These are phyloP conservation scores for Sussaba pulchella DNA, from an alignment of 2,888 invertebrate genomes.

Conservation along the genomic window DNA sequence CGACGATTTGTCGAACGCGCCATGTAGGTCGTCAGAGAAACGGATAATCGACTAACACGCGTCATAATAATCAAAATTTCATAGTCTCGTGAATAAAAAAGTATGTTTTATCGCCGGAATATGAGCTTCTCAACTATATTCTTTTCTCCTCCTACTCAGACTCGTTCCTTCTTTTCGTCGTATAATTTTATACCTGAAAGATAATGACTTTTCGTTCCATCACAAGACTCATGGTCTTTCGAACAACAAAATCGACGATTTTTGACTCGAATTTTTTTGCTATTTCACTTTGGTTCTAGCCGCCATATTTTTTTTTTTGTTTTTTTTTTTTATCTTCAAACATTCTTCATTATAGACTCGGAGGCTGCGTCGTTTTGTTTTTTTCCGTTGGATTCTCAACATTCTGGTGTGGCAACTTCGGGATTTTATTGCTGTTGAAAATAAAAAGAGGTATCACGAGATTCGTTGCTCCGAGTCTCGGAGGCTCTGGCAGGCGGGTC, in stretches of 20 bases:
- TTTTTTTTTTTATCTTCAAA: no score
- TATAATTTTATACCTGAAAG: slow-evolving; percentile 42
- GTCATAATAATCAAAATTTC: slow-evolving; percentile 56
- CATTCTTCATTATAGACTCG: neutral
- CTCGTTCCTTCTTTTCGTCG: neutral
- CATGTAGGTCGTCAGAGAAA: slow-evolving; percentile 23
- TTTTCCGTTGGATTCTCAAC: neutral
- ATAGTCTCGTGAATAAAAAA: slow-evolving; percentile 36
- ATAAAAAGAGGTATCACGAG: neutral
- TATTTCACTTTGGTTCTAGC: slow-evolving; percentile 8
- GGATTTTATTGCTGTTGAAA: slow-evolving; percentile 18
- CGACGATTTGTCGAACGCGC: slow-evolving; percentile 40
- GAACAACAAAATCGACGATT: neutral
- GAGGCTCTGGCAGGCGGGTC: neutral
- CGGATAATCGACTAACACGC: slow-evolving; percentile 30
- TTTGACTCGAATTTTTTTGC: no score
- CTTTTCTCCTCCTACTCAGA: neutral
- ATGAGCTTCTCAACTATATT: neutral
- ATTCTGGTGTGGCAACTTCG: neutral
- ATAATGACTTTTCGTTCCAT: slow-evolving; percentile 47
- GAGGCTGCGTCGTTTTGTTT: neutral
- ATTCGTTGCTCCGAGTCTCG: neutral
- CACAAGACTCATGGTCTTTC: neutral
- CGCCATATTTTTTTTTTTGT: slow-evolving; percentile 8
- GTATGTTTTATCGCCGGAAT: no score